Conservation (phyloP, 1,140 invertebrate genomes). For the Micrasema longulum region DNA sequence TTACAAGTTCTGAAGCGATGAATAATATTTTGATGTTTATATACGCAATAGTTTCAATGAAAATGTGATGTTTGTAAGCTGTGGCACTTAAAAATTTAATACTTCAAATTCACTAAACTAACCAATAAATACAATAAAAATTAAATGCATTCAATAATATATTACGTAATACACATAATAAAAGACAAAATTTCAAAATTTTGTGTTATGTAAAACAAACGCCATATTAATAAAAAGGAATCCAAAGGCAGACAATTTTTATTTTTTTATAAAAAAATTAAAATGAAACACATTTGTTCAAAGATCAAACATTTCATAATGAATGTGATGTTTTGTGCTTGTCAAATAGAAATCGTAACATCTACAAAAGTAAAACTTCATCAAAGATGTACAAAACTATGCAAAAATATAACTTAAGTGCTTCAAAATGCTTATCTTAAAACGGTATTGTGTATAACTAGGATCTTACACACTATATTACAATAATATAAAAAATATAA, state of each 20-base stretch:
- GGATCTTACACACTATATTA: conserved; percentile 37
- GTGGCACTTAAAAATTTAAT: too few relatives aligned
- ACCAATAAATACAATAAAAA: conserved; percentile 11
- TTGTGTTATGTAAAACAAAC: conserved; percentile 3
- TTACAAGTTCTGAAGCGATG: neutral
- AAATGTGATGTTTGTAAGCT: neutral
- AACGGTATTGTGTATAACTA: conserved; percentile 28
- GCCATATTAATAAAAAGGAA: neutral
- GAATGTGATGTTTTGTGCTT: too few relatives aligned
- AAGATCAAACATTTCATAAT: too few relatives aligned
- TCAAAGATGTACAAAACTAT: neutral
- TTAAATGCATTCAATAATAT: conserved; percentile 14
- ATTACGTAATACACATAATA: neutral
- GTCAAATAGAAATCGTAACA: too few relatives aligned
- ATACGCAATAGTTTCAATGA: too few relatives aligned
- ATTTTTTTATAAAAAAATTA: too few relatives aligned
- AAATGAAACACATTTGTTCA: too few relatives aligned
- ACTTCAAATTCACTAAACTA: too few relatives aligned
- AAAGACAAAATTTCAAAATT: too few relatives aligned
- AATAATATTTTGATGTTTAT: too few relatives aligned
- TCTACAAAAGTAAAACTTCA: too few relatives aligned
- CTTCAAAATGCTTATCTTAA: conserved; percentile 35
- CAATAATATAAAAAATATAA: conserved; percentile 49
- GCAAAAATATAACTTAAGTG: conserved; percentile 37
- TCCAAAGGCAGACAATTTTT: too few relatives aligned